These are phyloP conservation scores for Sitophilus oryzae DNA, from an alignment of 1,140 invertebrate genomes.

Conservation along the genomic window DNA sequence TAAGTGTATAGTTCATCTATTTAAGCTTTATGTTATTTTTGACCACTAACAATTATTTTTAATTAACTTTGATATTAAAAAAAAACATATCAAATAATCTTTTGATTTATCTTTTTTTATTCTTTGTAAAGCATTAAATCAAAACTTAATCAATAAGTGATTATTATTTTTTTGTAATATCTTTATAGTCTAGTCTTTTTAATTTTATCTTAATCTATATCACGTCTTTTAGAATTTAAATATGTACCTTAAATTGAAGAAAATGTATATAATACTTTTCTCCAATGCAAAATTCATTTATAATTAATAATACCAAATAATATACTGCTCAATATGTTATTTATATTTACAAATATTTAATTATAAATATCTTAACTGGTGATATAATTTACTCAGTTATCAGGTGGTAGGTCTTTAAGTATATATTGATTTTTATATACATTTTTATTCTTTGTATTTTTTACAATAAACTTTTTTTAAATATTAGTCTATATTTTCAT, in stretches of 20 bases:
- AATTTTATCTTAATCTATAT: no score
- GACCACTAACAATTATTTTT: no score
- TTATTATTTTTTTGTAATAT: neutral
- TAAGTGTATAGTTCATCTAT: no score
- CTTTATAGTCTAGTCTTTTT: neutral
- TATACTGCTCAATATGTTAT: constrained; percentile 15
- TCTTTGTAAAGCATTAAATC: no score
- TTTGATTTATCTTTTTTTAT: no score
- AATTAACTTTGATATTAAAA: no score
- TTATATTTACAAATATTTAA: neutral
- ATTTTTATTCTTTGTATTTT: constrained; percentile 5
- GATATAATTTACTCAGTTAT: neutral
- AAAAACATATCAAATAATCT: no score
- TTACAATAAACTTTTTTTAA: neutral
- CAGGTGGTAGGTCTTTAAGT: neutral
- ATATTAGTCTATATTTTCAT: neutral
- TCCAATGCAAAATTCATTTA: no score
- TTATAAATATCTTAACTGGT: neutral
- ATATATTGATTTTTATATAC: neutral
- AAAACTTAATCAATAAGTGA: no score
- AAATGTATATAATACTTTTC: no score
- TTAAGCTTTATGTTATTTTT: no score
- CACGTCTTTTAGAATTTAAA: neutral
- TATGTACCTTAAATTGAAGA: no score
- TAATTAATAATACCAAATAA: constrained; percentile 12